These are phyloP conservation scores for Brachionus koreanus DNA, from an alignment of 1,140 invertebrate species.

Conservation along the genomic window DNA sequence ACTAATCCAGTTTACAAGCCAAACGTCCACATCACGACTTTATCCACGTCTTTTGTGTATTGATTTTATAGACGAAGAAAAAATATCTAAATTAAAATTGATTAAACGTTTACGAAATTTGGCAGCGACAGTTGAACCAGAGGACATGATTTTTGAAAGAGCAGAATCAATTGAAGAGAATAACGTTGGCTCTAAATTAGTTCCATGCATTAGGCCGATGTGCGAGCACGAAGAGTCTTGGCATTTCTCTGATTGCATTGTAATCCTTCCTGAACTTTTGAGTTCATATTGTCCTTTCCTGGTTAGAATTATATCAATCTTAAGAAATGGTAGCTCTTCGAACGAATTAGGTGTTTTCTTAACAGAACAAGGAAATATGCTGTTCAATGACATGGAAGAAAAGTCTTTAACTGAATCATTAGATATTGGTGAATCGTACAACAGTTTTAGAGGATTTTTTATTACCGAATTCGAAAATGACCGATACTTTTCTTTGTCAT, in stretches of 20 bases:
- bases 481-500: not conserved
- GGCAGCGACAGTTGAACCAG: conserved; percentile 45
- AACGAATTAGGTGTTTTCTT: conserved; percentile 14
- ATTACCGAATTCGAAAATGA: not conserved
- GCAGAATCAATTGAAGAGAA: not conserved
- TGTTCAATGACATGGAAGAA: conserved; percentile 31
- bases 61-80: conserved; percentile 11
- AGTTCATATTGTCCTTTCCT: not conserved
- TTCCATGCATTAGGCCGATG: conserved; percentile 47
- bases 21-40: conserved; percentile 45
- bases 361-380: not conserved
- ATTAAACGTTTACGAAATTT: not conserved
- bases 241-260: not conserved
- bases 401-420: not conserved
- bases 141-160: not conserved
- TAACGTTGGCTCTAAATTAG: not conserved
- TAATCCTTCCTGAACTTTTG: not conserved
- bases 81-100: not conserved
- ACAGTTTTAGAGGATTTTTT: not conserved
- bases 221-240: conserved; percentile 52
- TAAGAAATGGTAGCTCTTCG: not conserved
- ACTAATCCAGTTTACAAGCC: conserved; percentile 49
- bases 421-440: not conserved
- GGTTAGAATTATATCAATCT: not conserved
- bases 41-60: conserved; percentile 29